Conservation (phyloP, 2,888 invertebrate genomes). For the Prosopocoilus inquinatus region DNA sequence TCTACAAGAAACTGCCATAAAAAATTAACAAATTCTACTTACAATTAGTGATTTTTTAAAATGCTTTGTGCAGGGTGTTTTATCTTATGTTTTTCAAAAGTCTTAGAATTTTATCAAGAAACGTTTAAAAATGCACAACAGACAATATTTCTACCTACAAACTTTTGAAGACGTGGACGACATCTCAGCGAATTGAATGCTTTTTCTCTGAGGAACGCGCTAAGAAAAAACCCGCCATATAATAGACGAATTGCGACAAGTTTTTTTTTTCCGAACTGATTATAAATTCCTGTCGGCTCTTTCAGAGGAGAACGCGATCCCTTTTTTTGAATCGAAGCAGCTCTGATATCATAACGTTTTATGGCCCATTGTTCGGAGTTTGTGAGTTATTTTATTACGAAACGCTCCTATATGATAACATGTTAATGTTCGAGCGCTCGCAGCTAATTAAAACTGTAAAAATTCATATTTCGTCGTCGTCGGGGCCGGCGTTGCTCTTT, state of each 20-base stretch:
- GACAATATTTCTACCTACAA: no score
- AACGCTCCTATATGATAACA: constrained; percentile 40
- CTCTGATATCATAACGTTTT: constrained; percentile 47
- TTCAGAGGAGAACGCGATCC: constrained; percentile 38
- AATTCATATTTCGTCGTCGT: neutral
- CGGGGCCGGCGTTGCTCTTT: no score
- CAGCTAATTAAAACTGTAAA: constrained; percentile 18
- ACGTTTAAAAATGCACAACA: no score
- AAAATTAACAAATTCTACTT: no score
- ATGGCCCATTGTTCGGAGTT: constrained; percentile 44
- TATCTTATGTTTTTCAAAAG: no score
- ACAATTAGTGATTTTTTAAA: no score
- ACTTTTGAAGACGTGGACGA: no score
- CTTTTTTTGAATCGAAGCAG: constrained; percentile 39
- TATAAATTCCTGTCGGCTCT: constrained; percentile 44
- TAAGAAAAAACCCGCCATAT: neutral
- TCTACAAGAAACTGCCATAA: no score
- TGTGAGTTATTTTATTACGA: constrained; percentile 36
- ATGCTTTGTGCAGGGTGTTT: no score
- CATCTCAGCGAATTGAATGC: no score
- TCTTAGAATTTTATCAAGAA: no score
- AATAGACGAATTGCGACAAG: constrained; percentile 3
- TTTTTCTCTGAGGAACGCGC: no score
- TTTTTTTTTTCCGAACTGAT: constrained; percentile 23
- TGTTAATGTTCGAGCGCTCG: constrained; percentile 23